These are phyloP conservation scores for Helleia helle DNA, from an alignment of 2,888 invertebrate species.

Conservation along the genomic window DNA sequence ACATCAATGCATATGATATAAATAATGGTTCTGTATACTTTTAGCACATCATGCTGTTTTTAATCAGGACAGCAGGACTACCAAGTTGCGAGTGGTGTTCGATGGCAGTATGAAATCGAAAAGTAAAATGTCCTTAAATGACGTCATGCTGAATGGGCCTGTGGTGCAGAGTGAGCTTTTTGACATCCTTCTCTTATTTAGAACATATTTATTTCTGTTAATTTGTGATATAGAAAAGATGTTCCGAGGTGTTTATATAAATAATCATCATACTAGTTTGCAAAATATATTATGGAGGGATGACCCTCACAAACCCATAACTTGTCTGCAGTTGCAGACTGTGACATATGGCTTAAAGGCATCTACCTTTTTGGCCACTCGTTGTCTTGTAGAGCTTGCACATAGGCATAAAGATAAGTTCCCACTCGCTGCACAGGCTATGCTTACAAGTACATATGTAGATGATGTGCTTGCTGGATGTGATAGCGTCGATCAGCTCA, in stretches of 20 bases:
- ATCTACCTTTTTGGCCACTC: conserved; percentile 12
- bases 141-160: too few species aligned
- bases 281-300: not conserved
- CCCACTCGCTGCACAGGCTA: conserved; percentile 15
- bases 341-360: conserved; percentile 14
- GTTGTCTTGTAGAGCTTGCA: conserved; percentile 14
- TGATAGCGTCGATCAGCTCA: not conserved
- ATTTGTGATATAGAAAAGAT: not conserved
- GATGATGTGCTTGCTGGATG: conserved; percentile 5
- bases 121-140: too few species aligned
- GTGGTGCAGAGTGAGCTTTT: too few species aligned
- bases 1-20: too few species aligned
- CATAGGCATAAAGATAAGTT: conserved; percentile 4
- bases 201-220: not conserved
- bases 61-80: too few species aligned
- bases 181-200: too few species aligned
- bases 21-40: too few species aligned
- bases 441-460: not conserved
- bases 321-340: not conserved
- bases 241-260: not conserved
- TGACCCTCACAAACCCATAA: not conserved
- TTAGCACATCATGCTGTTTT: too few species aligned
- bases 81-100: too few species aligned
- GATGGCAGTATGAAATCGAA: too few species aligned
- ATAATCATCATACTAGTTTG: not conserved